A percentile compares a stretch with the other conserved stretches of the same genome.
phyloP scores from a whole-genome alignment of 2,888 invertebrate species.

The Perithous albicinctus region DNA sequence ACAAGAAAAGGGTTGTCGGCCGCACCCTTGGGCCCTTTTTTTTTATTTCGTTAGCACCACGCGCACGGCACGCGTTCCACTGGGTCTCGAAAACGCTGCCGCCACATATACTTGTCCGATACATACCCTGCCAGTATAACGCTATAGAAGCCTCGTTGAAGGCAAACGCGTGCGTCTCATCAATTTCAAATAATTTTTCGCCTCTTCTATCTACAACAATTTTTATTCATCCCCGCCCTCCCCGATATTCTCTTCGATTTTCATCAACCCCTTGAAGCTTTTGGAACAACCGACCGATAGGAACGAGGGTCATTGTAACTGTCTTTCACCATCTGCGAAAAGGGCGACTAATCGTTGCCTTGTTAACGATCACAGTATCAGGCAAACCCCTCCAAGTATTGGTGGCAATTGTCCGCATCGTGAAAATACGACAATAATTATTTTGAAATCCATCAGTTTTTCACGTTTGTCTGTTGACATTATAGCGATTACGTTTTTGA shows the following conservation, averaged over 20 bases:
- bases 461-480: constrained; percentile 4
- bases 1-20: constrained; percentile 72
- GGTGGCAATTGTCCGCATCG: constrained; percentile 65
- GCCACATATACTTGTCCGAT: neutral
- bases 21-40: constrained; percentile 67
- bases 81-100: constrained; percentile 65
- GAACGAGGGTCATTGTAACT: constrained; percentile 61
- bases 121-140: neutral
- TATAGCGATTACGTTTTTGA: neutral
- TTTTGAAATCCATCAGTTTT: constrained; percentile 81
- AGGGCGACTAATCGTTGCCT: constrained; percentile 69
- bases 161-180: constrained; percentile 70
- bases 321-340: constrained; percentile 68
- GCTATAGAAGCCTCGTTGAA: constrained; percentile 16
- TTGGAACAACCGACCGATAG: constrained; percentile 45
- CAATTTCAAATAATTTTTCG: constrained; percentile 80
- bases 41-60: constrained; percentile 68
- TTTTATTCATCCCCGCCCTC: constrained; percentile 47
- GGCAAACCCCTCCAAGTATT: constrained; percentile 12
- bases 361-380: constrained; percentile 45
- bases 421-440: constrained; percentile 78
- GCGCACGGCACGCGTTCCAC: constrained; percentile 72
- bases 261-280: constrained; percentile 42
- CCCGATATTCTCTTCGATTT: constrained; percentile 40
- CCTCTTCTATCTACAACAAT: constrained; percentile 61